Base-by-base conservation (phyloP, 2,797 vertebrate species). In the Tiaroga cobitis region DNA sequence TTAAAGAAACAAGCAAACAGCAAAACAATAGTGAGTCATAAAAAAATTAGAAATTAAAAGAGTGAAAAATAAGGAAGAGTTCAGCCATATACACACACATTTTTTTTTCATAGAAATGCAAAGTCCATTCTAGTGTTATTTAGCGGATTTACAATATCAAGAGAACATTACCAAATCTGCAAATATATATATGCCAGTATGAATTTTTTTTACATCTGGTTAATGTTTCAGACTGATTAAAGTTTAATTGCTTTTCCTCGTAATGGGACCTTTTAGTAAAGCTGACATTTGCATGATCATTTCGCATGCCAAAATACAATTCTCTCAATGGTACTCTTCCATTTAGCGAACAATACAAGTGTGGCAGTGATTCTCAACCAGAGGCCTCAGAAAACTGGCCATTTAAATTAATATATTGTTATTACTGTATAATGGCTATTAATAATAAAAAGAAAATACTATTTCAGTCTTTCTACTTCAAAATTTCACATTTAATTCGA, bases 101-200 rank as follows among this genome's bases (percentile, higher is more conserved):
- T 6, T 32, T 37, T 8, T 56, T 56, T 59, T 24, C 2, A n/a
- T 39, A 59, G 13, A 29, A 54, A 54, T 34, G 29, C 26, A 54
- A 43, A 29, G 15, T 39, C 13, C 4, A 78, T 79, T 4, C 34
- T 41, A 21, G 29, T 41, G 19, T 63, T 1, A 43, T 43, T 43
- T 29, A 39, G 2, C 4, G n/a, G 13, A 77, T 77, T n/a, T 63
- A 43, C 37, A 26, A n/a, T 26, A 61, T 63, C 9, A 43, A 78
- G n/a, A 43, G 16, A 79, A n/a, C 39, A 79, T 77, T 26, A 61
- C 4, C 73, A 75, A 75, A 75, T 21, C 29, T 76, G 51, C 8
- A 77, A n/a, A 77, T 59, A 24, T 3, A 37, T 37, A n/a, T 37
- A 9, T 56, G 6, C 19, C 29, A 54, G 51, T 39, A 76, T 59